These are phyloP conservation scores for Escarpia spicata DNA, from an alignment of 2,888 invertebrate genomes.

Conservation along the genomic window DNA sequence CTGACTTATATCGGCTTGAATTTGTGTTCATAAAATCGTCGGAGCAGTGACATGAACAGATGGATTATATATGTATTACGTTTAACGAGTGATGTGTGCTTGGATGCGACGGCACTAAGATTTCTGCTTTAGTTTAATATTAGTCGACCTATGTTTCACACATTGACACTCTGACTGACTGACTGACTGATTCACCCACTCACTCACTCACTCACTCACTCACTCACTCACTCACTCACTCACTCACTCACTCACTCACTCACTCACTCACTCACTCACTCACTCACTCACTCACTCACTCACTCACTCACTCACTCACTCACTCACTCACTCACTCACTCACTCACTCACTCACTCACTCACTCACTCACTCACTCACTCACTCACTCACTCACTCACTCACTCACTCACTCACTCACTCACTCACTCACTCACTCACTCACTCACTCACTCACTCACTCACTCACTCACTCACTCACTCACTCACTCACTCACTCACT, in stretches of 20 bases:
- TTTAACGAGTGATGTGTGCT: background rate
- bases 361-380: conserved; percentile 17
- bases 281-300: background rate
- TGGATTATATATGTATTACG: background rate
- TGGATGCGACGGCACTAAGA: background rate
- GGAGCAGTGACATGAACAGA: too few relatives aligned
- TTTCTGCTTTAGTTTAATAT: background rate
- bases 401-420: conserved; percentile 8
- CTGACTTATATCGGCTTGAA: background rate
- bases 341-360: background rate
- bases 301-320: background rate
- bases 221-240: too few relatives aligned
- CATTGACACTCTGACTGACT: background rate
- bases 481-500: background rate
- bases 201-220: too few relatives aligned
- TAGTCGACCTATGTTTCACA: background rate
- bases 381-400: background rate
- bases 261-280: background rate
- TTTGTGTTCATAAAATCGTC: too few relatives aligned
- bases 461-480: too few relatives aligned
- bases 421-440: conserved; percentile 20
- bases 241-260: background rate
- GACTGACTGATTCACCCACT: too few relatives aligned
- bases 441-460: background rate
- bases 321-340: background rate